Percentiles rank a stretch among this genome's conserved stretches.
Conservation (phyloP, 2,797 vertebrate genomes). For the Platyrinchus mystaceus region DNA sequence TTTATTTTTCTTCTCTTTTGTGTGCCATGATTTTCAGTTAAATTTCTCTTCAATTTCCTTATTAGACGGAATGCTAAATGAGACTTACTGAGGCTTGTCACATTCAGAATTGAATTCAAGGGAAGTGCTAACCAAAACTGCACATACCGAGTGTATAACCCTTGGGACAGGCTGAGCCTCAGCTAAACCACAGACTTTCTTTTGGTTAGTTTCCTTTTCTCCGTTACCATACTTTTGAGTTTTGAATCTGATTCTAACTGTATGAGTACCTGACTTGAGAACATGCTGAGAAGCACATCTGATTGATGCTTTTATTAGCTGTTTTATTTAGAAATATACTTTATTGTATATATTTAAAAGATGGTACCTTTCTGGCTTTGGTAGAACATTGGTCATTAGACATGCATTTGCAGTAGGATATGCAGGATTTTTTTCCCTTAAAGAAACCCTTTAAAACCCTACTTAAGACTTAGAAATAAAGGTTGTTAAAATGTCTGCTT, state of each 20-base stretch:
- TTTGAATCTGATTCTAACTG: background rate
- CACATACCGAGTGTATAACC: background rate
- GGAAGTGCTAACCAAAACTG: constrained; percentile 31
- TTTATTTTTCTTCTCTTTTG: constrained; percentile 3
- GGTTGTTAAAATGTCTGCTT: background rate
- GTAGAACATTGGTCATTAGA: background rate
- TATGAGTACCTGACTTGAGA: background rate
- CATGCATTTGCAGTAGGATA: background rate
- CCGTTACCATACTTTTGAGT: background rate
- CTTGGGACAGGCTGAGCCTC: constrained; percentile 21
- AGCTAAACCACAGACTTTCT: constrained; percentile 6
- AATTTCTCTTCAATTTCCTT: constrained; percentile 33
- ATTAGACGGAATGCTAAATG: constrained; percentile 17
- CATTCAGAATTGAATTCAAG: constrained; percentile 19
- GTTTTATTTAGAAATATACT: background rate
- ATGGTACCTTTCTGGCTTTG: background rate
- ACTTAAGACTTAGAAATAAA: background rate
- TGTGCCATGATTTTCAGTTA: constrained; percentile 9
- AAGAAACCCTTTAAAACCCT: background rate
- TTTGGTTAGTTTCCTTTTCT: constrained; percentile 52
- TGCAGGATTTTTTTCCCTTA: background rate
- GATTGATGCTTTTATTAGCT: background rate
- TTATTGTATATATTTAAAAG: background rate
- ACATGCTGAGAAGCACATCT: background rate
- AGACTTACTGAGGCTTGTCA: constrained; percentile 30